Conservation (phyloP, 2,113 vertebrate species). For the Prunella fulvescens region DNA sequence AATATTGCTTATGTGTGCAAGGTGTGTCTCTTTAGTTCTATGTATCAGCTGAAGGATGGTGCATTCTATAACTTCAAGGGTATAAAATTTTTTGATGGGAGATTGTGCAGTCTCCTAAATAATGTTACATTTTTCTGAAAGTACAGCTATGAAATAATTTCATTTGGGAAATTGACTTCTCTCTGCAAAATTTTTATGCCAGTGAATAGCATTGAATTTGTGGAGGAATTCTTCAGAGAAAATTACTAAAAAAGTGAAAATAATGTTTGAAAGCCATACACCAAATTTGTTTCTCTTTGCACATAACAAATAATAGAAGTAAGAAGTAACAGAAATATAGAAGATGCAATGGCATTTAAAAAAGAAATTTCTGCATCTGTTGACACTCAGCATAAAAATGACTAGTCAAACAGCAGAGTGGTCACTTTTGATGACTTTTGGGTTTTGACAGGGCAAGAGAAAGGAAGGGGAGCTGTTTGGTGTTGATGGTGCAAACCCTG, state of each 20-base stretch:
- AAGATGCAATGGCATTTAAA: neutral
- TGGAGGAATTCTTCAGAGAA: neutral
- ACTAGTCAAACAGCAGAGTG: neutral
- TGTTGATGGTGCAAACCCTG: neutral
- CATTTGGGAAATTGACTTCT: neutral
- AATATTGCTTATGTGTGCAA: accelerated
- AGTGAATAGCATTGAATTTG: neutral
- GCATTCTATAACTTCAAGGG: accelerated
- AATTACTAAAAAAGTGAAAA: neutral
- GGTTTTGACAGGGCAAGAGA: neutral
- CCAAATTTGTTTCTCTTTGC: neutral
- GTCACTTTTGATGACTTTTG: neutral
- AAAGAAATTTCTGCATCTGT: neutral
- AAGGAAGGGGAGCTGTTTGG: neutral
- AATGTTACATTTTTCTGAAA: neutral
- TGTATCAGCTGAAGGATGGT: neutral
- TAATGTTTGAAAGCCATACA: neutral
- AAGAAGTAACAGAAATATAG: neutral
- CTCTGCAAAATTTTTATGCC: neutral
- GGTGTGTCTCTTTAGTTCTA: neutral
- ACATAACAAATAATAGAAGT: neutral
- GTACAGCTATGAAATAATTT: neutral
- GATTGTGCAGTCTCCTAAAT: neutral
- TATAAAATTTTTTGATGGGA: neutral
- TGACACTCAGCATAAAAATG: neutral